These are phyloP conservation scores for Ciconia boyciana DNA, from an alignment of 2,113 vertebrate genomes.

Conservation along the genomic window DNA sequence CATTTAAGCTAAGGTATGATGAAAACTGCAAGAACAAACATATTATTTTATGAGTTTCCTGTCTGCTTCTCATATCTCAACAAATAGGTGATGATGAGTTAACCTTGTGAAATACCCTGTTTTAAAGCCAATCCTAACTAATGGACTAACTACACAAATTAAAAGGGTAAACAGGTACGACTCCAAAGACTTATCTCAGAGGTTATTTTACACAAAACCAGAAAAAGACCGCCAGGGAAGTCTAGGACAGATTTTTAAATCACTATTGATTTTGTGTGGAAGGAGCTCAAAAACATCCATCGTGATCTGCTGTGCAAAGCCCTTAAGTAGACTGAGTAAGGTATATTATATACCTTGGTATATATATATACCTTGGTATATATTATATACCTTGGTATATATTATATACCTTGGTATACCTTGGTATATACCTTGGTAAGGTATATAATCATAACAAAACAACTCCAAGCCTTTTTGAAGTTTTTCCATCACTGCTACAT, in stretches of 20 bases:
- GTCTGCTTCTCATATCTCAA: not conserved
- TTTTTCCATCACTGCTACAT: not conserved
- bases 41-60: not conserved
- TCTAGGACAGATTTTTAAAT: not conserved
- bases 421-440: not conserved
- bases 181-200: not conserved
- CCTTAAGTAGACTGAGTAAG: not conserved
- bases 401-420: too few relatives aligned
- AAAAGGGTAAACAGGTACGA: not conserved
- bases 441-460: not conserved
- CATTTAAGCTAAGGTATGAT: not conserved
- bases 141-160: not conserved
- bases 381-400: too few relatives aligned
- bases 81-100: not conserved
- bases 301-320: not conserved
- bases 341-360: not conserved
- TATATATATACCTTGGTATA: too few relatives aligned
- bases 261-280: not conserved
- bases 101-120: not conserved
- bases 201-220: not conserved
- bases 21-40: not conserved
- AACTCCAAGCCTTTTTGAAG: not conserved
- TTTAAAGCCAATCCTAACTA: not conserved
- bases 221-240: not conserved
- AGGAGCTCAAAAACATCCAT: not conserved